These are phyloP conservation scores for Pseudanteris insignis DNA, from an alignment of 2,888 invertebrate genomes.

Conservation along the genomic window DNA sequence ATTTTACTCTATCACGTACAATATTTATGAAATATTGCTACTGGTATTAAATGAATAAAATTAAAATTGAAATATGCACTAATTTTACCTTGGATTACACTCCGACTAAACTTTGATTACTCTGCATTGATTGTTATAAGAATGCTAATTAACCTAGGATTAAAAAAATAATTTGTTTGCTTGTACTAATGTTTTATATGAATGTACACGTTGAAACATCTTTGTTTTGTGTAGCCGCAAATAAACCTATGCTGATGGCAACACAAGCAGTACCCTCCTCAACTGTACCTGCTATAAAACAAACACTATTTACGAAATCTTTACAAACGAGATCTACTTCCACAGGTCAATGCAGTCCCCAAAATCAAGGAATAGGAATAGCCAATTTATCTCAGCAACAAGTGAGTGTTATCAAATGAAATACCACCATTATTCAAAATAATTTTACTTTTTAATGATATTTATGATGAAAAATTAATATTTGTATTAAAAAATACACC, in stretches of 20 bases:
- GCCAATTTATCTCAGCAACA: slow-evolving; percentile 63
- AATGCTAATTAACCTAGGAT: too few relatives aligned
- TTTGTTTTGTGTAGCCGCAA: slow-evolving; percentile 52
- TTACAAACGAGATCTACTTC: slow-evolving; percentile 60
- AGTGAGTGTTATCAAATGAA: slow-evolving; percentile 50
- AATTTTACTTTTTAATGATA: too few relatives aligned
- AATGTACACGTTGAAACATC: slow-evolving; percentile 5
- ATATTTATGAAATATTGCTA: neutral
- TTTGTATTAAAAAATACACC: too few relatives aligned
- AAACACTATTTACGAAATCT: slow-evolving; percentile 63
- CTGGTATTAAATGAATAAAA: neutral
- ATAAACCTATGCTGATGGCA: slow-evolving; percentile 64
- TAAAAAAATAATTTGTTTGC: too few relatives aligned
- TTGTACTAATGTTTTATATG: too few relatives aligned
- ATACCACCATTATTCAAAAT: too few relatives aligned
- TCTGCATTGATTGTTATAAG: too few relatives aligned
- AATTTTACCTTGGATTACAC: too few relatives aligned
- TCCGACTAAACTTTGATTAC: too few relatives aligned
- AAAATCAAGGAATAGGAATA: slow-evolving; percentile 61
- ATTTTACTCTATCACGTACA: neutral
- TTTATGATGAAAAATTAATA: too few relatives aligned
- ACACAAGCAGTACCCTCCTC: slow-evolving; percentile 61
- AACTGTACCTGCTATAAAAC: slow-evolving; percentile 62
- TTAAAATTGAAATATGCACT: too few relatives aligned
- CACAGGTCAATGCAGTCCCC: slow-evolving; percentile 61